Evolutionary conservation across 2,797 vertebrate genomes (phyloP).

Genomic region (Intellagama lesueurii): DNA sequence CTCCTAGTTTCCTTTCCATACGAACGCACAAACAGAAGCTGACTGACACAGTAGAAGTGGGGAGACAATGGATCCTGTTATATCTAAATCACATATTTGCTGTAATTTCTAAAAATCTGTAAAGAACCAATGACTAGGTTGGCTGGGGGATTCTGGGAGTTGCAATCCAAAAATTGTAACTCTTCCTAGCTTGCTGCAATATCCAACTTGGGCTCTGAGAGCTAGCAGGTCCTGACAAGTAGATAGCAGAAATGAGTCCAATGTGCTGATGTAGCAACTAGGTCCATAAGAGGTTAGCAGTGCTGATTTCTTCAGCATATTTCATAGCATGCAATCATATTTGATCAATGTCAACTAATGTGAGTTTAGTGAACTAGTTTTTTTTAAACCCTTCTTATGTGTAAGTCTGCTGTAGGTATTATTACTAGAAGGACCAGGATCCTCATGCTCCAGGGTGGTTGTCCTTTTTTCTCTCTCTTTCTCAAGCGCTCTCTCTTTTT

Average conservation of each 20-base stretch:
- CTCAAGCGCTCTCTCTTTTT: neutral
- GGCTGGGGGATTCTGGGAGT: too few species aligned
- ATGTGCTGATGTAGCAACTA: slow-evolving; percentile 13
- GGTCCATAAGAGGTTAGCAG: neutral
- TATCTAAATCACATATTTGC: too few species aligned
- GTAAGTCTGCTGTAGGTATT: slow-evolving; percentile 31
- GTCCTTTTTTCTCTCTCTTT: slow-evolving; percentile 29
- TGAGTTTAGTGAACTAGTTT: neutral
- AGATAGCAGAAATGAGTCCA: neutral
- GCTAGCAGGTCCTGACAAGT: neutral
- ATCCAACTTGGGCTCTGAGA: neutral
- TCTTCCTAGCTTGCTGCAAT: too few species aligned
- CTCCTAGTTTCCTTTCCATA: too few species aligned
- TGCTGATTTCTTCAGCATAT: slow-evolving; percentile 30
- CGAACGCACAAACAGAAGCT: too few species aligned
- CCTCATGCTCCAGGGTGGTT: neutral
- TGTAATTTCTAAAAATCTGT: too few species aligned
- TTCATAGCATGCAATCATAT: slow-evolving; percentile 28
- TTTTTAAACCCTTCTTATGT: neutral
- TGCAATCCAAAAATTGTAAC: too few species aligned
- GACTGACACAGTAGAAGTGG: too few species aligned
- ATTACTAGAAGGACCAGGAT: slow-evolving; percentile 50
- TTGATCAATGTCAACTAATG: slow-evolving; percentile 22
- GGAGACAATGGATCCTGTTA: too few species aligned
- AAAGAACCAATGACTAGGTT: too few species aligned